Evolutionary conservation across 2,888 invertebrate genomes (phyloP).

Genomic region (Nomada fucata): DNA sequence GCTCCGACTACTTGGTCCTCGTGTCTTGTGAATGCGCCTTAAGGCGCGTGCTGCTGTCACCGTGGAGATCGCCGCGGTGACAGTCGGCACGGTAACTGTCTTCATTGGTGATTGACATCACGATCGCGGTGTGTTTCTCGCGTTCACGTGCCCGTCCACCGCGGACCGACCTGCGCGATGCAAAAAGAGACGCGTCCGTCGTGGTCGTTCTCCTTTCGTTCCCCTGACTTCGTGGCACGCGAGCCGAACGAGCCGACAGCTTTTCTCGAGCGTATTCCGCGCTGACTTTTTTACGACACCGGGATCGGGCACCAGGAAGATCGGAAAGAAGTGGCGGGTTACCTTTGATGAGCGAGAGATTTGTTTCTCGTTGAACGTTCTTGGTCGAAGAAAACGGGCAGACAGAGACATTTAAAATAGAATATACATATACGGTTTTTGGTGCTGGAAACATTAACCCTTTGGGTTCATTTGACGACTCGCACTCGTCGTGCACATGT

Average conservation of each 20-base stretch:
- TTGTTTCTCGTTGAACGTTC: neutral
- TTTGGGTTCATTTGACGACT: too few species aligned
- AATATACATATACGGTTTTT: too few species aligned
- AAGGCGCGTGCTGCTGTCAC: slow-evolving; percentile 73
- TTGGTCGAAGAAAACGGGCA: neutral
- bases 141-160: slow-evolving; percentile 9
- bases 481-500: too few species aligned
- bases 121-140: slow-evolving; percentile 57
- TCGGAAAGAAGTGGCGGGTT: slow-evolving; percentile 11
- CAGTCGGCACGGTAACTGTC: slow-evolving; percentile 68
- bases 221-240: slow-evolving; percentile 24
- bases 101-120: slow-evolving; percentile 78
- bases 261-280: slow-evolving; percentile 28
- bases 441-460: too few species aligned
- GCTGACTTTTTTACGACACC: slow-evolving; percentile 18
- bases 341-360: neutral
- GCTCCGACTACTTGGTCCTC: slow-evolving; percentile 38
- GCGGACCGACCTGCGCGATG: slow-evolving; percentile 26
- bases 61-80: slow-evolving; percentile 59
- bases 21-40: slow-evolving; percentile 57
- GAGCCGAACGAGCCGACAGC: slow-evolving; percentile 48
- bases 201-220: slow-evolving; percentile 48
- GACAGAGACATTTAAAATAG: too few species aligned
- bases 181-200: slow-evolving; percentile 56
- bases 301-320: neutral